These are phyloP conservation scores for Anagyrus pseudococci DNA, from an alignment of 2,888 invertebrate genomes.

Conservation along the genomic window DNA sequence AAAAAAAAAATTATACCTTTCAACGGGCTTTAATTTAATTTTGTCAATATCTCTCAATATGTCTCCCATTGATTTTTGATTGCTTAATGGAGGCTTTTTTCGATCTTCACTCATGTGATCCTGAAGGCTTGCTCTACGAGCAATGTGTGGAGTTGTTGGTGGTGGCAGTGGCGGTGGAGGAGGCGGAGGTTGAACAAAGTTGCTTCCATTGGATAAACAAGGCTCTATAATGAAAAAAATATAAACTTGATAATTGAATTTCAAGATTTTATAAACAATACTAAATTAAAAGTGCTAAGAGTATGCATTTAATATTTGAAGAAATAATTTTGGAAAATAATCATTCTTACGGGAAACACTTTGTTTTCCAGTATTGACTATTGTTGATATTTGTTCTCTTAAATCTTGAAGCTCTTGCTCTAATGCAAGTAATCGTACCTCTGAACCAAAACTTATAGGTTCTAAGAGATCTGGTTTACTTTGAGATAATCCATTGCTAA, in stretches of 20 bases:
- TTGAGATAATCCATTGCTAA: constrained; percentile 51
- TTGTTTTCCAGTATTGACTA: constrained; percentile 54
- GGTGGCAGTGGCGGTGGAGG: constrained; percentile 55
- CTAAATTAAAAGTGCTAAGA: background rate
- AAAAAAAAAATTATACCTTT: constrained; percentile 2
- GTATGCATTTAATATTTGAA: background rate
- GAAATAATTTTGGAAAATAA: background rate
- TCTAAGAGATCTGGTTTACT: constrained; percentile 59
- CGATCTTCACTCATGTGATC: constrained; percentile 55
- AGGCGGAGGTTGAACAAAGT: constrained; percentile 45
- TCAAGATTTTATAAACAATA: constrained; percentile 5
- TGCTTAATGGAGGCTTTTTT: constrained; percentile 48
- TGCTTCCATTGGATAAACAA: constrained; percentile 40
- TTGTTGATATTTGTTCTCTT: constrained; percentile 56
- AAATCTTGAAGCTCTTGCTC: constrained; percentile 60
- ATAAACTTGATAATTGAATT: background rate
- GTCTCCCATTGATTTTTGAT: constrained; percentile 57
- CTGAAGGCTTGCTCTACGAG: constrained; percentile 58
- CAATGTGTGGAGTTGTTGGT: constrained; percentile 58
- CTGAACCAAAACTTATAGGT: constrained; percentile 60
- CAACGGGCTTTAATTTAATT: constrained; percentile 51
- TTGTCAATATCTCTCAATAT: constrained; percentile 56
- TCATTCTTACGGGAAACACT: constrained; percentile 51
- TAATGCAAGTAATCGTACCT: constrained; percentile 57
- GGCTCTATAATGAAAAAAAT: constrained; percentile 28